Evolutionary conservation across 1,140 invertebrate genomes (phyloP).

Genomic region (Atopsyche davidsoni): DNA sequence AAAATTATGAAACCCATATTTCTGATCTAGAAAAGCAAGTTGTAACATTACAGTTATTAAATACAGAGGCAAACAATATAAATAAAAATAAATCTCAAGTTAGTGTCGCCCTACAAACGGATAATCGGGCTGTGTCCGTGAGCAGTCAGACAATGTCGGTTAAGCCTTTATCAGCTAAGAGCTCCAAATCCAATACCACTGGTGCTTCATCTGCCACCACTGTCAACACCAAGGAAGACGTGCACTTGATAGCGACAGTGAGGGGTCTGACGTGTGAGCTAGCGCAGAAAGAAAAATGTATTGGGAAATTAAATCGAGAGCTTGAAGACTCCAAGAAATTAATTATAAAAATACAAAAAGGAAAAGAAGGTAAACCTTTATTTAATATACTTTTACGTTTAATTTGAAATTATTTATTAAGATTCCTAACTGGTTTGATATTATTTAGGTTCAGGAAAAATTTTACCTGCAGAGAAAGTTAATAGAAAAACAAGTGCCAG

Average conservation of each 20-base stretch:
- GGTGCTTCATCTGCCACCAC: constrained; percentile 9
- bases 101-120: constrained; percentile 36
- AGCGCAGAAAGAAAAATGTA: constrained; percentile 62
- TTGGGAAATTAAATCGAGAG: constrained; percentile 63
- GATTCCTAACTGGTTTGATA: constrained; percentile 39
- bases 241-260: constrained; percentile 70
- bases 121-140: constrained; percentile 22
- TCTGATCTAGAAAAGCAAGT: constrained; percentile 63
- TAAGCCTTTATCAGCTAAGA: constrained; percentile 17
- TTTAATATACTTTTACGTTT: constrained; percentile 39
- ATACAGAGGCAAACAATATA: constrained; percentile 50
- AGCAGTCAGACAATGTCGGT: constrained; percentile 36
- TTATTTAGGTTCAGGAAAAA: constrained; percentile 13
- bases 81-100: constrained; percentile 40
- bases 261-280: constrained; percentile 67
- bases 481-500: constrained; percentile 31
- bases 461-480: constrained; percentile 28
- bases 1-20: constrained; percentile 68
- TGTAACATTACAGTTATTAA: constrained; percentile 51
- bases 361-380: constrained; percentile 57
- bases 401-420: constrained; percentile 22
- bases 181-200: neutral
- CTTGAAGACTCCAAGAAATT: constrained; percentile 68
- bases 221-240: constrained; percentile 58
- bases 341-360: constrained; percentile 65